Evolutionary conservation across 2,888 invertebrate genomes (phyloP), one percentile per base, ranked within the genome.

Genomic region (Disparrhopalites patrizii): DNA sequence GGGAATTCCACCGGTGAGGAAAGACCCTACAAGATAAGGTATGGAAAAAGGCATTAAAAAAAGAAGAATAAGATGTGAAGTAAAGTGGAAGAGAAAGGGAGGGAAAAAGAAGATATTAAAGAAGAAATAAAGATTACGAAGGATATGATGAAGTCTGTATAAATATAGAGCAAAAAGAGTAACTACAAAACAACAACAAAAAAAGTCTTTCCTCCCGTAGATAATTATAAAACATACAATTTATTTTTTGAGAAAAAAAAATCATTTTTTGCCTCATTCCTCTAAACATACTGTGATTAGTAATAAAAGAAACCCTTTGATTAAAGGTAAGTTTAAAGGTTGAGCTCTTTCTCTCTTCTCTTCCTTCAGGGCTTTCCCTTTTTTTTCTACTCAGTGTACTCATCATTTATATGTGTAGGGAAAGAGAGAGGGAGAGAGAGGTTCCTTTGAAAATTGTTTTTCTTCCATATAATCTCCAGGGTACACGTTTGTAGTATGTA

Each of bases 181-280:
- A 7, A 8, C 20, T 47, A 47, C n/a, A n/a, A n/a, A 47, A 47
- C 7, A 23, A 10, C 20, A 23, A 47, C 15, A 47, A 47, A 47
- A 47, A 47, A 47, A 20, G 3, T 47, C 20, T 47, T 47, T n/a
- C n/a, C n/a, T n/a, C 20, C 31, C 56, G 56, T 56, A 56, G 56
- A 56, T 56, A 56, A 56, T 56, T 56, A 56, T 56, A 56, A 56
- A 56, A 56, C 56, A 30, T 56, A 56, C 56, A 56, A 47, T 47
- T 47, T 47, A 47, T 47, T 47, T 47, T n/a, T n/a, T n/a, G n/a
- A n/a, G 47, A 47, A 47, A 25, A 47, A 47, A 47, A n/a, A 47
- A 23, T 10, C 47, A 15, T 47, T 47, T 47, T 47, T 47, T 47
- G 5, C 23, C 47, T 23, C 23, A 3, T 18, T 13, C 23, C 47